phyloP scores from a whole-genome alignment of 2,113 vertebrate species.

The Clarias gariepinus region DNA sequence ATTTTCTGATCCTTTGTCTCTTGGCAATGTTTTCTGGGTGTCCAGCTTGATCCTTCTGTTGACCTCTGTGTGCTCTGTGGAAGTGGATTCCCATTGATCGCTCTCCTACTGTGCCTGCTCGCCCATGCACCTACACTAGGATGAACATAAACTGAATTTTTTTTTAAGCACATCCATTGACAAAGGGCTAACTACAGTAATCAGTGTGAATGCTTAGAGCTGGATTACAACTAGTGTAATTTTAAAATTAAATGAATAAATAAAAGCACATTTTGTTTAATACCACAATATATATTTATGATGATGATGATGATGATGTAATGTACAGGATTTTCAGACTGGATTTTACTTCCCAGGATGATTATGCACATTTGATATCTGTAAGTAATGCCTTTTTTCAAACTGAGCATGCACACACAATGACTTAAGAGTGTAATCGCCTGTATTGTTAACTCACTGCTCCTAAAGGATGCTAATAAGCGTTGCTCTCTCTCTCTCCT shows the following conservation, averaged over 20 bases:
- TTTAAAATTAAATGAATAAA: neutral
- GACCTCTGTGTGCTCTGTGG: constrained; percentile 75
- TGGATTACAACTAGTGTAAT: neutral
- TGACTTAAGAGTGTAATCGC: constrained; percentile 42
- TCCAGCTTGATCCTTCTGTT: constrained; percentile 80
- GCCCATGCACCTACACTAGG: neutral
- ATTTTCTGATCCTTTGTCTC: constrained; percentile 86
- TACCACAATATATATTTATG: neutral
- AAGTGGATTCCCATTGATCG: constrained; percentile 34
- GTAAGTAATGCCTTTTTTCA: neutral
- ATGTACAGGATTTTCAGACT: neutral
- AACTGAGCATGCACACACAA: constrained; percentile 35
- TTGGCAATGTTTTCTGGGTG: constrained; percentile 77
- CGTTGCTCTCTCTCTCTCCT: constrained; percentile 33
- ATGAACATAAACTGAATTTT: neutral
- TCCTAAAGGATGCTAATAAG: constrained; percentile 67
- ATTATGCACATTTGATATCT: neutral
- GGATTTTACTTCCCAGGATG: neutral
- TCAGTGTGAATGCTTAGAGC: neutral
- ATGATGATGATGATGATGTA: neutral
- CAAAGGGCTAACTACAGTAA: neutral
- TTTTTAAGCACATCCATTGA: neutral
- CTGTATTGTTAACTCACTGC: constrained; percentile 56
- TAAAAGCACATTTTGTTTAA: neutral
- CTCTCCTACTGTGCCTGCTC: constrained; percentile 35